A percentile compares a stretch with the other conserved stretches of the same genome.
Evolutionary conservation across 2,113 vertebrate species (phyloP).

Genomic region (Dipodomys ordii): DNA sequence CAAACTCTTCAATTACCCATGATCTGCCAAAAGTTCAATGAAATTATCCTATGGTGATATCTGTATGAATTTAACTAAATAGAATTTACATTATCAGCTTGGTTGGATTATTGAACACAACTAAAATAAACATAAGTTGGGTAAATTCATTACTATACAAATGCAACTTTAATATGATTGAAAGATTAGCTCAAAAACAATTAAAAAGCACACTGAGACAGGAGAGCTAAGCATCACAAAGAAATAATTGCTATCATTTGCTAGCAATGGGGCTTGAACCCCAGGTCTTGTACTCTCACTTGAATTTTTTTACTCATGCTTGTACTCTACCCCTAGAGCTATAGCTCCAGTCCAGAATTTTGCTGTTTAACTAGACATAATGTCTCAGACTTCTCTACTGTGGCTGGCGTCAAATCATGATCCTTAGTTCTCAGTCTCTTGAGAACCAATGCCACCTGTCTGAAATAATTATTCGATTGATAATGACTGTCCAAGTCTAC

Average conservation of each 20-base stretch:
- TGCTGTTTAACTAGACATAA: too few species aligned
- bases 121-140: background rate
- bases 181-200: background rate
- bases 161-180: background rate
- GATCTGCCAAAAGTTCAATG: slow-evolving; percentile 34
- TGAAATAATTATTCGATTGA: too few species aligned
- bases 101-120: background rate
- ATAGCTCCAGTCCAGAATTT: too few species aligned
- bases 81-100: background rate
- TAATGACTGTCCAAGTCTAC: background rate
- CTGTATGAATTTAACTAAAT: slow-evolving; percentile 21
- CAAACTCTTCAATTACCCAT: background rate
- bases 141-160: background rate
- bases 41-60: background rate
- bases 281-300: too few species aligned
- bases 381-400: too few species aligned
- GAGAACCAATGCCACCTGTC: too few species aligned
- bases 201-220: background rate
- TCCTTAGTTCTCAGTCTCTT: too few species aligned
- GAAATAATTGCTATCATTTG: background rate
- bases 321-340: too few species aligned
- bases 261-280: too few species aligned
- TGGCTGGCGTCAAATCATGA: too few species aligned
- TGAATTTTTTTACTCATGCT: too few species aligned
- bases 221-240: background rate